Evolutionary conservation across 2,113 vertebrate species (phyloP), one percentile per base, ranked within the genome.

Genomic region (Neogobius melanostomus): DNA sequence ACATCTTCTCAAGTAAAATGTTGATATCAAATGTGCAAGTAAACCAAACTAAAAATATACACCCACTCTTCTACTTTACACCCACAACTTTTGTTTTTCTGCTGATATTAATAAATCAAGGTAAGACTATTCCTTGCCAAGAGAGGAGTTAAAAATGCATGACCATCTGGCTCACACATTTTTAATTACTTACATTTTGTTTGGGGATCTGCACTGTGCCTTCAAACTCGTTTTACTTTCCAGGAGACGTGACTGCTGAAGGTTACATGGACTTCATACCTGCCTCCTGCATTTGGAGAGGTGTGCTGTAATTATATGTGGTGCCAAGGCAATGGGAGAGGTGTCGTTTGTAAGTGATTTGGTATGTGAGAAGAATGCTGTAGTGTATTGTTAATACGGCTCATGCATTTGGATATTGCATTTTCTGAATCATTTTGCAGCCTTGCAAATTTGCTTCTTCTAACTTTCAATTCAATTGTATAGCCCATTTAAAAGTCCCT

Each of bases 171-270:
- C 59, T 16, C 15, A 45, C 14, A 45, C 36, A 61, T 16, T 44
- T 61, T 61, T 61, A 61, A 44, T 61, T 43, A 61, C 59, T 61
- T 61, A 44, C 44, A n/a, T 61, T 61, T n/a, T 44, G 59, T 43
- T 61, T 45, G 59, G 59, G 59, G 42, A 61, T 61, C 7, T 60
- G 36, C 36, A 61, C 15, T 9, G 36, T 3, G 42, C 59, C 42
- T 44, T 61, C 14, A 60, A 14, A 60, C 57, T 43, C 59, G 10
- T 16, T 61, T 43, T 43, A 43, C 36, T 6, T 60, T 42, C n/a
- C 3, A 3, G 28, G 9, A 61, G 36, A 61, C 42, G 7, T n/a
- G 42, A 61, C 14, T 61, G 59, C 7, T 44, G 42, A 61, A 61
- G 59, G 56, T 59, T 42, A 61, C 56, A 14, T 10, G 12, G 6